Evolutionary conservation across 2,113 vertebrate species (phyloP).

Genomic region (Hystrix cristata): DNA sequence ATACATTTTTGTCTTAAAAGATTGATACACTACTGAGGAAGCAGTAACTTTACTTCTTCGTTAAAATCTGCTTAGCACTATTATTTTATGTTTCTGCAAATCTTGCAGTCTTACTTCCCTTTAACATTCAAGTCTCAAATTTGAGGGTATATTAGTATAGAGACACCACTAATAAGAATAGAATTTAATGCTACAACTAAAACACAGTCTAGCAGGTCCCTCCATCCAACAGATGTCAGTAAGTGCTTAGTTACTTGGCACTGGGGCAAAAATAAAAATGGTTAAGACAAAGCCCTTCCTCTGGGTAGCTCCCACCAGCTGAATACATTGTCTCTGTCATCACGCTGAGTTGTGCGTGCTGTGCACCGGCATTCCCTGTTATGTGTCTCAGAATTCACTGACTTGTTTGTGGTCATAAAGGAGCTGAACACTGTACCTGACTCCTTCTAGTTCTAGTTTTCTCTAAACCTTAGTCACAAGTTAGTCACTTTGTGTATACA

Average conservation of each 20-base stretch:
- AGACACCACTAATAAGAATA: not conserved
- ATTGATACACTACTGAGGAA: constrained; percentile 17
- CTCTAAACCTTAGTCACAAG: not conserved
- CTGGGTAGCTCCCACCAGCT: not conserved
- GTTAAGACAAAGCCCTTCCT: not conserved
- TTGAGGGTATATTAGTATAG: constrained; percentile 1
- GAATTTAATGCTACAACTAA: constrained; percentile 19
- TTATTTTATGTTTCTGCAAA: not conserved
- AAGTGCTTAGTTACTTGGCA: not conserved
- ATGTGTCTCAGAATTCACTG: not conserved
- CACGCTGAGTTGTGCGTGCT: not conserved
- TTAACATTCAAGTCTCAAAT: not conserved
- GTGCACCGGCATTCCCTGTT: not conserved
- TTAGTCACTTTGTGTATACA: not conserved
- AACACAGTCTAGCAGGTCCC: constrained; percentile 5
- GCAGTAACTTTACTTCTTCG: not conserved
- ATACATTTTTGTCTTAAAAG: constrained; percentile 11
- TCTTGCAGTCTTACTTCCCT: constrained; percentile 28
- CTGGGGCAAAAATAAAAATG: not conserved
- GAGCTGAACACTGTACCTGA: not conserved
- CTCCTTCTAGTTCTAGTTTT: not conserved
- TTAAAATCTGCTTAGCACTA: constrained; percentile 2
- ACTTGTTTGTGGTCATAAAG: not conserved
- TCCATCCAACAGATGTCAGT: not conserved
- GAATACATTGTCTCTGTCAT: not conserved